Conservation (phyloP, 2,113 vertebrate genomes). For the Meleagris gallopavo region DNA sequence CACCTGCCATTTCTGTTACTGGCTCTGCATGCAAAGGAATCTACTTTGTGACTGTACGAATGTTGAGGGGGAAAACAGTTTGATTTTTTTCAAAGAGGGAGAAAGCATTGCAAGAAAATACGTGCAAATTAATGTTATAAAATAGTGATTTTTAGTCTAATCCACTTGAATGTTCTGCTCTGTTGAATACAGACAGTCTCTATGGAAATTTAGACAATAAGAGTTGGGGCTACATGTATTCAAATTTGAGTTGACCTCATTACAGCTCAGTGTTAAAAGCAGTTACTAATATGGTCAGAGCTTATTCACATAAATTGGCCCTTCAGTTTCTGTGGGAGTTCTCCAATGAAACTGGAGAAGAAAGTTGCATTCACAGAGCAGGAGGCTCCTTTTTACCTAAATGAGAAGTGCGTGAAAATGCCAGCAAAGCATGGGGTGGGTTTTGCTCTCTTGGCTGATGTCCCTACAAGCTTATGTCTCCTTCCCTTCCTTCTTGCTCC, state of each 20-base stretch:
- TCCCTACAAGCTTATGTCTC: not conserved
- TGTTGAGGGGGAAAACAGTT: not conserved
- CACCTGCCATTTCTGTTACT: not conserved
- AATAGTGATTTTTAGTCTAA: constrained; percentile 15
- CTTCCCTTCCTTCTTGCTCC: not conserved
- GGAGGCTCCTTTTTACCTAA: not conserved
- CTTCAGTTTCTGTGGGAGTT: not conserved
- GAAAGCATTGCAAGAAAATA: not conserved
- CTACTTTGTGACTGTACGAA: not conserved
- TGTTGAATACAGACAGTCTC: not conserved
- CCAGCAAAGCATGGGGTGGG: not conserved
- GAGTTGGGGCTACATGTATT: not conserved
- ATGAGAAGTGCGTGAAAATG: not conserved
- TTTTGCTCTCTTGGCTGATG: not conserved
- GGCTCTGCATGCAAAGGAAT: not conserved
- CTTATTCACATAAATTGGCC: not conserved
- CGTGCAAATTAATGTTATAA: constrained; percentile 28
- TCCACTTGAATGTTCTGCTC: not conserved
- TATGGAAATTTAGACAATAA: constrained; percentile 17
- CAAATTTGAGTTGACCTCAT: constrained; percentile 4
- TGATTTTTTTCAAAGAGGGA: not conserved
- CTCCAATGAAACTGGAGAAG: not conserved
- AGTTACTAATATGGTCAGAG: not conserved
- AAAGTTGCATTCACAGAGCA: not conserved
- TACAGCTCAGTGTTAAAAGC: constrained; percentile 6